phyloP scores from a whole-genome alignment of 1,140 invertebrate species.

The Mizuhopecten yessoensis region DNA sequence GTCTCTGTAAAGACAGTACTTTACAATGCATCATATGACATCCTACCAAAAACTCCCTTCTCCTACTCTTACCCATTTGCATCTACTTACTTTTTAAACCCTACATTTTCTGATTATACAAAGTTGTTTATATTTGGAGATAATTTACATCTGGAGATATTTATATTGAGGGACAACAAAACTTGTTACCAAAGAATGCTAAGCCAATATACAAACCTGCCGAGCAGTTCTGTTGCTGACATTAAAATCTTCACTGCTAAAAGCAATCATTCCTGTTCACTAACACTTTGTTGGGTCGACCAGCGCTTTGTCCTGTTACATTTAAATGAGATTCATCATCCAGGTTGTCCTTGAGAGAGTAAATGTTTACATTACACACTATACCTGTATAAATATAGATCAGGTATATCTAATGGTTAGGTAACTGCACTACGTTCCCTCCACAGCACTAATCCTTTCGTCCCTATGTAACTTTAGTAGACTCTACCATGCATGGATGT shows the following conservation, averaged over 20 bases:
- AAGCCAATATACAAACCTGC: background rate
- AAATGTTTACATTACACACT: background rate
- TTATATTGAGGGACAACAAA: background rate
- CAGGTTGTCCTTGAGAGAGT: background rate
- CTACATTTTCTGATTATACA: background rate
- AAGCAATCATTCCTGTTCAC: background rate
- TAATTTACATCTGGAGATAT: too few relatives aligned
- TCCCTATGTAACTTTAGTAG: too few relatives aligned
- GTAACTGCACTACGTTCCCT: background rate
- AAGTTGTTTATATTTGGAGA: background rate
- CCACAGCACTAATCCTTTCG: too few relatives aligned
- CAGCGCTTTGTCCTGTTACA: background rate
- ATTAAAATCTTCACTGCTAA: background rate
- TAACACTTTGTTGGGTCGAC: too few relatives aligned
- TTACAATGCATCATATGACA: too few relatives aligned
- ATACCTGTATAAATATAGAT: background rate
- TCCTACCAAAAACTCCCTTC: background rate
- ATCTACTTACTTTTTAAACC: background rate
- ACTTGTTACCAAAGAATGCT: background rate
- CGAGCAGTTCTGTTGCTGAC: background rate
- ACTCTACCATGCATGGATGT: too few relatives aligned
- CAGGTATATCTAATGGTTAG: background rate
- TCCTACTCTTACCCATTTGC: too few relatives aligned
- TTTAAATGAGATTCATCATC: background rate
- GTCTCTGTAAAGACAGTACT: too few relatives aligned